phyloP scores from a whole-genome alignment of 2,113 vertebrate genomes.

The Lagopus leucura region DNA sequence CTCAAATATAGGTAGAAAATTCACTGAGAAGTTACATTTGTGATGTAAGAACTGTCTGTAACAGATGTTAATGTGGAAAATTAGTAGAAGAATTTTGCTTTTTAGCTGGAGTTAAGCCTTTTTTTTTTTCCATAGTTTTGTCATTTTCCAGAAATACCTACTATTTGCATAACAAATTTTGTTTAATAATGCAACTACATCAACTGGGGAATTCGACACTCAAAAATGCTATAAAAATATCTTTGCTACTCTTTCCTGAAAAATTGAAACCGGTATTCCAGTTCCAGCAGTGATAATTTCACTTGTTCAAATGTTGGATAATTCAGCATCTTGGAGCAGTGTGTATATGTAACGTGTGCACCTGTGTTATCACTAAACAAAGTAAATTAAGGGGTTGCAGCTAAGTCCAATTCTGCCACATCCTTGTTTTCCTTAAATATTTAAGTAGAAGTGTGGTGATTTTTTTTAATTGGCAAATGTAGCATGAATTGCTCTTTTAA shows the following conservation, averaged over 20 bases:
- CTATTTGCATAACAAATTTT: neutral
- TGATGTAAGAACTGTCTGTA: neutral
- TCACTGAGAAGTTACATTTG: neutral
- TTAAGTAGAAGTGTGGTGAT: neutral
- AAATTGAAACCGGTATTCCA: no score
- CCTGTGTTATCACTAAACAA: no score
- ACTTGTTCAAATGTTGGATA: no score
- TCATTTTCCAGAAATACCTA: neutral
- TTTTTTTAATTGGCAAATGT: neutral
- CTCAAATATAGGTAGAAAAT: neutral
- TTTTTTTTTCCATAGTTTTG: neutral
- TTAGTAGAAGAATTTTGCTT: neutral
- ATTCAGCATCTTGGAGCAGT: no score
- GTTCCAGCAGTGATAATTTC: no score
- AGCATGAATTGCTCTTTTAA: neutral
- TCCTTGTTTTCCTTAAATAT: neutral
- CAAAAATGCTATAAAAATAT: neutral
- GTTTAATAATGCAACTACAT: neutral
- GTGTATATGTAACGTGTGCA: no score
- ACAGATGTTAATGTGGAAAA: neutral
- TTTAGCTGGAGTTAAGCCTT: neutral
- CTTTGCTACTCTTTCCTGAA: no score
- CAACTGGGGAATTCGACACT: neutral
- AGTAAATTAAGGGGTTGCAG: neutral
- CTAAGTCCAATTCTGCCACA: neutral